Percentiles rank a stretch among this genome's conserved stretches.
Evolutionary conservation across 2,113 vertebrate genomes (phyloP).

Genomic region (Nymphicus hollandicus): DNA sequence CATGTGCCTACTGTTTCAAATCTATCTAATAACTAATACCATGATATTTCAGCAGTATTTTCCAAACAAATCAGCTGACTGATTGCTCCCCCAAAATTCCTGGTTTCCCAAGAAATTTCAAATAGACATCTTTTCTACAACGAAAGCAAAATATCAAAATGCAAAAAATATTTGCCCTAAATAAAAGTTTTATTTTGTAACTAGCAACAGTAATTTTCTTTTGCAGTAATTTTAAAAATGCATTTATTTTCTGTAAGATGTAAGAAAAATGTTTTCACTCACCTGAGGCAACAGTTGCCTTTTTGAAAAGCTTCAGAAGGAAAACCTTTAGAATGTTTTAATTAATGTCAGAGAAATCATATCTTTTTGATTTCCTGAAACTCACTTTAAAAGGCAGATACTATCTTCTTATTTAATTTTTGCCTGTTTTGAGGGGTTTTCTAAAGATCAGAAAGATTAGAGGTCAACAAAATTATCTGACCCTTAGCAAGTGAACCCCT

Average conservation of each 20-base stretch:
- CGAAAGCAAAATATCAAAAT: background rate
- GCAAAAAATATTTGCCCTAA: background rate
- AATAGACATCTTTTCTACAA: background rate
- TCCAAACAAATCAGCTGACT: background rate
- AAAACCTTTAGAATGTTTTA: background rate
- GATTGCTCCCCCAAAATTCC: background rate
- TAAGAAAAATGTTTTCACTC: background rate
- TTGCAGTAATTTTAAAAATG: background rate
- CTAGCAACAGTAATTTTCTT: background rate
- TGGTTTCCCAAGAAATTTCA: background rate
- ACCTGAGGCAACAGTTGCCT: background rate
- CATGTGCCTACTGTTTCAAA: background rate
- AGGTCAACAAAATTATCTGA: slow-evolving; percentile 17
- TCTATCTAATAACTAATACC: background rate
- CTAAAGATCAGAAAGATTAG: slow-evolving; percentile 47
- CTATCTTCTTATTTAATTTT: background rate
- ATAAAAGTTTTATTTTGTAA: background rate
- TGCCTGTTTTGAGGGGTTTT: background rate
- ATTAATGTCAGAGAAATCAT: background rate
- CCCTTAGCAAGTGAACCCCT: slow-evolving; percentile 36
- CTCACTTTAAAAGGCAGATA: background rate
- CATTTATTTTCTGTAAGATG: background rate
- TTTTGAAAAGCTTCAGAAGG: background rate
- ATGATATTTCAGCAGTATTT: background rate
- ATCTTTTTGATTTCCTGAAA: background rate